Conservation (phyloP, 2,888 invertebrate genomes). For the Cecidostiba fungosa region DNA sequence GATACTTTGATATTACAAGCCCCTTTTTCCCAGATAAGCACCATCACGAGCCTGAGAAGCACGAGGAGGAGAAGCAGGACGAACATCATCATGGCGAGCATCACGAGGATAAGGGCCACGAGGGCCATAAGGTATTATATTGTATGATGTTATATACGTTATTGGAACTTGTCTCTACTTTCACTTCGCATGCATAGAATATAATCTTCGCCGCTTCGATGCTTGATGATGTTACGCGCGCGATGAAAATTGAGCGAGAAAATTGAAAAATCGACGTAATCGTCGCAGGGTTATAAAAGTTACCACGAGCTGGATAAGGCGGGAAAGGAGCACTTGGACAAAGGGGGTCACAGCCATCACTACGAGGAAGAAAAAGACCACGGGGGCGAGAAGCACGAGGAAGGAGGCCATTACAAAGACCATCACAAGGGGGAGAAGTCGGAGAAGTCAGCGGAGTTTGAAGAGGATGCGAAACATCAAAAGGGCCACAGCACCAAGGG, state of each 20-base stretch:
- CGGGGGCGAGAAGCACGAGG: constrained; percentile 84
- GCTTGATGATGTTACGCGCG: no score
- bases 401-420: constrained; percentile 85
- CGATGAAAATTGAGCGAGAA: background rate
- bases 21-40: constrained; percentile 62
- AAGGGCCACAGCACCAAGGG: constrained; percentile 90
- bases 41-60: constrained; percentile 65
- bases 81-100: constrained; percentile 69
- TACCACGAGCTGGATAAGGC: constrained; percentile 84
- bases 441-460: constrained; percentile 84
- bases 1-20: background rate
- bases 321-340: constrained; percentile 86
- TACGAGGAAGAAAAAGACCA: constrained; percentile 85
- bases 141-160: constrained; percentile 47
- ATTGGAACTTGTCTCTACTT: constrained; percentile 33
- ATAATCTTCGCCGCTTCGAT: no score
- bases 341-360: constrained; percentile 84
- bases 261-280: constrained; percentile 11
- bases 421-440: constrained; percentile 87
- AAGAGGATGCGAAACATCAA: constrained; percentile 85
- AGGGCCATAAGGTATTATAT: constrained; percentile 71
- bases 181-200: no score
- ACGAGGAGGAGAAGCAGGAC: constrained; percentile 68
- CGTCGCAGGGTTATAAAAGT: constrained; percentile 77
- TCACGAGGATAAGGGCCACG: constrained; percentile 67